Percentiles rank a stretch among this genome's conserved stretches.
Conservation (phyloP, 2,113 vertebrate genomes). For the Aepyceros melampus region DNA sequence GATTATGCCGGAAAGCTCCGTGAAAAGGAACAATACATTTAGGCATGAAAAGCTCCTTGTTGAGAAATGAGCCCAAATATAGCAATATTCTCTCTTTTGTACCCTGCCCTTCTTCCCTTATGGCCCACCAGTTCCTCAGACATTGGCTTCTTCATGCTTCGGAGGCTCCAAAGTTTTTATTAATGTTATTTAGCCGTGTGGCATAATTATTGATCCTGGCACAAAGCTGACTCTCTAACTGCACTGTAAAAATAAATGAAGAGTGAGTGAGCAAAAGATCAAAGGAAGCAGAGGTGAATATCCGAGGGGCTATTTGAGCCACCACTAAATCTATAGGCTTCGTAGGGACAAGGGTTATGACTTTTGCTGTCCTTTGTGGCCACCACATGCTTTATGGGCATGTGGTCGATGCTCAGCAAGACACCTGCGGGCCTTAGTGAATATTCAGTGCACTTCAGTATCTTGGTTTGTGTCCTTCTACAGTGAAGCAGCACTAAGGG, state of each 20-base stretch:
- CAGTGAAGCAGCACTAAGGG: neutral
- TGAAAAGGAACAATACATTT: neutral
- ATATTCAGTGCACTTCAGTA: neutral
- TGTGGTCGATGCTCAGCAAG: neutral
- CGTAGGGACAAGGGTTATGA: neutral
- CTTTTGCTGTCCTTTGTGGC: neutral
- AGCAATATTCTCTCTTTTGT: neutral
- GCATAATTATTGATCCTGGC: neutral
- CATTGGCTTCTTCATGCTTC: neutral
- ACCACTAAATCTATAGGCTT: neutral
- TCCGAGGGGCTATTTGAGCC: neutral
- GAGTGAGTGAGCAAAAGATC: neutral
- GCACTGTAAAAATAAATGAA: neutral
- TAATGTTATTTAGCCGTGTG: neutral
- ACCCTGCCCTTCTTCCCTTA: neutral
- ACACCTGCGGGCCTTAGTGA: neutral
- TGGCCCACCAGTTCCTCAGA: neutral
- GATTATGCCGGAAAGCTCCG: neutral
- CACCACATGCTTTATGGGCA: neutral
- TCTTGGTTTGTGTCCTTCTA: conserved; percentile 14
- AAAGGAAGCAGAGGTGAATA: neutral
- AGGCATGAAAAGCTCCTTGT: neutral
- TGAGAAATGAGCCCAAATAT: neutral
- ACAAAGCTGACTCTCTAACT: neutral
- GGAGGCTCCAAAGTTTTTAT: neutral